These are phyloP conservation scores for Phalacrocorax pelagicus DNA, from an alignment of 2,113 vertebrate genomes.

Conservation along the genomic window DNA sequence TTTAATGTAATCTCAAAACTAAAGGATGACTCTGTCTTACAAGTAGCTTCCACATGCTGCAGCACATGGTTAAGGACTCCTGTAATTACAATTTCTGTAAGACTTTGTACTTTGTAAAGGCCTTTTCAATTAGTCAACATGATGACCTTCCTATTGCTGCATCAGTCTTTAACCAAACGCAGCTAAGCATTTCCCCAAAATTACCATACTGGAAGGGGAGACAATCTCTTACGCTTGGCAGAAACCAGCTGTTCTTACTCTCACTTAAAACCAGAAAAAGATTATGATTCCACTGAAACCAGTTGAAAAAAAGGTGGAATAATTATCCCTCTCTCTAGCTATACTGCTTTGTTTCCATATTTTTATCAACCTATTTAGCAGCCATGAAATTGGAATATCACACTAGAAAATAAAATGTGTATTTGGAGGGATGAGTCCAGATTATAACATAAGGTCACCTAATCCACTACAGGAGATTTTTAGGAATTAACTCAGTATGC, in stretches of 20 bases:
- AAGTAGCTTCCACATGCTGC: constrained; percentile 38
- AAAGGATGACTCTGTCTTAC: constrained; percentile 32
- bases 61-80: constrained; percentile 12
- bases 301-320: constrained; percentile 1
- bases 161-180: constrained; percentile 3
- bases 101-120: constrained; percentile 18
- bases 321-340: background rate
- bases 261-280: background rate
- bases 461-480: background rate
- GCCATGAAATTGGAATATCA: background rate
- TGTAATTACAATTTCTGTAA: constrained; percentile 46
- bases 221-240: background rate
- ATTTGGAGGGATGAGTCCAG: background rate
- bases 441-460: background rate
- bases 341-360: background rate
- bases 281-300: constrained; percentile 2
- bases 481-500: background rate
- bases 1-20: constrained; percentile 47
- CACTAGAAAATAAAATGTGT: background rate
- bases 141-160: constrained; percentile 27
- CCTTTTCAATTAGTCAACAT: constrained; percentile 43
- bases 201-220: background rate
- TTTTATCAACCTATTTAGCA: constrained; percentile 17
- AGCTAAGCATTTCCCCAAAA: constrained; percentile 20
- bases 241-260: background rate